phyloP scores from a whole-genome alignment of 2,797 vertebrate species.

The Hirundo rustica region DNA sequence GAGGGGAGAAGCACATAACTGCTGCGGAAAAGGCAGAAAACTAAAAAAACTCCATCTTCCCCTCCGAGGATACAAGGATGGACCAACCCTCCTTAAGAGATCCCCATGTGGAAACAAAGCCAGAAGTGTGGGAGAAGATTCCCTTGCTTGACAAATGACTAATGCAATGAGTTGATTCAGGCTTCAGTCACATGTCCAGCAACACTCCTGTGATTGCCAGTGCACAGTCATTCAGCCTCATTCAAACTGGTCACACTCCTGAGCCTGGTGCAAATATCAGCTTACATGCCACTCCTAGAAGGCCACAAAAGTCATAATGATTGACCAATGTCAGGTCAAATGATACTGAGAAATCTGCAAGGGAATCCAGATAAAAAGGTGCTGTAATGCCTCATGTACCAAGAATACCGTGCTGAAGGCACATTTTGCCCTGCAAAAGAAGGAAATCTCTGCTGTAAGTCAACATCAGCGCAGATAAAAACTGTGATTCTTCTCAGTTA shows the following conservation, averaged over 20 bases:
- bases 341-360: neutral
- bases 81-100: conserved; percentile 19
- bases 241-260: neutral
- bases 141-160: neutral
- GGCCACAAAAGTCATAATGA: neutral
- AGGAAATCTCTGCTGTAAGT: neutral
- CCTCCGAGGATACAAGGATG: neutral
- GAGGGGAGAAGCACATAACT: neutral
- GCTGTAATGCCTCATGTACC: neutral
- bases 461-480: neutral
- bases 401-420: neutral
- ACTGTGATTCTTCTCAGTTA: neutral
- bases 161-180: neutral
- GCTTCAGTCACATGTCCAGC: neutral
- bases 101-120: neutral
- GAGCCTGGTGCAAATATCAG: neutral
- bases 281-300: neutral
- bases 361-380: neutral
- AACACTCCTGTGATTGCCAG: neutral
- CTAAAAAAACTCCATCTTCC: neutral
- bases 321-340: neutral
- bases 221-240: neutral
- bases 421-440: neutral
- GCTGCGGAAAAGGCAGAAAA: neutral
- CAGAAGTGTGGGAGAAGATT: conserved; percentile 19